Percentiles rank a stretch among this genome's conserved stretches.
These are phyloP conservation scores for Epizoanthus ramosus DNA, from an alignment of 92 coral and sea anemone genomes.

Conservation along the genomic window DNA sequence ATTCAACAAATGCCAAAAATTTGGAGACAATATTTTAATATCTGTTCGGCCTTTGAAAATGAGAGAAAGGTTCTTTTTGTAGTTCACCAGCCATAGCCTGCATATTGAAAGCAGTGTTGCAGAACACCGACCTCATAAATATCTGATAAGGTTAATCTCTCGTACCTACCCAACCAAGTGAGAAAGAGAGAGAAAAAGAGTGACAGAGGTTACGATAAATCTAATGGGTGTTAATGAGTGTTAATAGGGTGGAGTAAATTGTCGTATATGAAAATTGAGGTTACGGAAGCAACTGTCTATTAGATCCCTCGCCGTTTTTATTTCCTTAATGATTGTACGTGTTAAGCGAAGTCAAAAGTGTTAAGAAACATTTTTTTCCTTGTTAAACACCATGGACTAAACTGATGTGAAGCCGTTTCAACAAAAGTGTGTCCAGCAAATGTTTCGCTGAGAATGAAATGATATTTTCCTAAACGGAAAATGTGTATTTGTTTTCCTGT, in stretches of 20 bases:
- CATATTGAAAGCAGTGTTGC: background rate
- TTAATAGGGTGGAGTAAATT: background rate
- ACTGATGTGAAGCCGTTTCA: no score
- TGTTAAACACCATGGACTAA: no score
- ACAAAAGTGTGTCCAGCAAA: no score
- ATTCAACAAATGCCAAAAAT: no score
- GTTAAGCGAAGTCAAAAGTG: background rate
- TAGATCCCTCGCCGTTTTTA: background rate
- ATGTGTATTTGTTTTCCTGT: no score
- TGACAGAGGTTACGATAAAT: slow-evolving; percentile 9
- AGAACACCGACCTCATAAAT: background rate
- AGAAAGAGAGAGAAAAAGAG: background rate
- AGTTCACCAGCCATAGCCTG: background rate
- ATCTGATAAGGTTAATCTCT: background rate
- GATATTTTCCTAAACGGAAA: no score
- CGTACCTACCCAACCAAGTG: background rate
- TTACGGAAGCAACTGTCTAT: background rate
- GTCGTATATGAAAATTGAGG: background rate
- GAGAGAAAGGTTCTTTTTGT: background rate
- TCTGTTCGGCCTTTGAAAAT: background rate
- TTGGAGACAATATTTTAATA: no score
- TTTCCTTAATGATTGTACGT: background rate
- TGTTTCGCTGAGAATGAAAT: no score
- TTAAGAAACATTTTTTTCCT: background rate
- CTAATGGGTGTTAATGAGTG: background rate